Evolutionary conservation across 2,888 invertebrate genomes (phyloP).

Genomic region (Malthinus seriepunctatus): DNA sequence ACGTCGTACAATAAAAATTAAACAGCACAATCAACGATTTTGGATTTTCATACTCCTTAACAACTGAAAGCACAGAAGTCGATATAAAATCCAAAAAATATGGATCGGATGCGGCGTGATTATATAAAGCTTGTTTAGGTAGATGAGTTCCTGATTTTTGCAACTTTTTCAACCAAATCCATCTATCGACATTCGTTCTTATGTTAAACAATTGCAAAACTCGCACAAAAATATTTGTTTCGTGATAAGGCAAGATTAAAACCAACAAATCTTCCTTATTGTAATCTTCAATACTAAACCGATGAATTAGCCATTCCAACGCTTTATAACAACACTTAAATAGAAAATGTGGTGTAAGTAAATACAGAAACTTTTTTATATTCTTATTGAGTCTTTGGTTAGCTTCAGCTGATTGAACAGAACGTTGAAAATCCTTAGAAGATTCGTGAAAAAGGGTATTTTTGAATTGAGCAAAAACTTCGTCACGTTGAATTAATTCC

Average conservation of each 20-base stretch:
- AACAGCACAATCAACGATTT: slow-evolving; percentile 69
- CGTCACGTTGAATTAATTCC: slow-evolving; percentile 76
- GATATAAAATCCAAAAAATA: slow-evolving; percentile 68
- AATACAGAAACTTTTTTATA: slow-evolving; percentile 78
- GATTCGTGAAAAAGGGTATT: slow-evolving; percentile 75
- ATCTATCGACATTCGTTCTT: slow-evolving; percentile 62
- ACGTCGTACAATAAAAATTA: slow-evolving; percentile 78
- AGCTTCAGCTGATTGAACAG: slow-evolving; percentile 72
- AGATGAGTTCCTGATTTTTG: slow-evolving; percentile 77
- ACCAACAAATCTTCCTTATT: slow-evolving; percentile 81
- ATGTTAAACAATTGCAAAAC: slow-evolving; percentile 78
- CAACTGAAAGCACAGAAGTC: slow-evolving; percentile 59
- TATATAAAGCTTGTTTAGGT: slow-evolving; percentile 71
- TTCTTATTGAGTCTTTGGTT: slow-evolving; percentile 76
- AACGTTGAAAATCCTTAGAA: slow-evolving; percentile 79
- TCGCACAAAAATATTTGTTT: slow-evolving; percentile 84
- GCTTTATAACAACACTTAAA: slow-evolving; percentile 85
- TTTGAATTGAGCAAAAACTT: slow-evolving; percentile 73
- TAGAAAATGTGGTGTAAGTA: slow-evolving; percentile 87
- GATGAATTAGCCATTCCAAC: slow-evolving; percentile 92
- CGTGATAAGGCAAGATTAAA: slow-evolving; percentile 89
- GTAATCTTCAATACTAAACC: slow-evolving; percentile 87
- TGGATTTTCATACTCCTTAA: slow-evolving; percentile 65
- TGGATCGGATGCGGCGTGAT: slow-evolving; percentile 68
- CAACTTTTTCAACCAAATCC: slow-evolving; percentile 76